Evolutionary conservation across 2,113 vertebrate genomes (phyloP), one percentile per base, ranked within the genome.

Genomic region (Osmerus eperlanus): DNA sequence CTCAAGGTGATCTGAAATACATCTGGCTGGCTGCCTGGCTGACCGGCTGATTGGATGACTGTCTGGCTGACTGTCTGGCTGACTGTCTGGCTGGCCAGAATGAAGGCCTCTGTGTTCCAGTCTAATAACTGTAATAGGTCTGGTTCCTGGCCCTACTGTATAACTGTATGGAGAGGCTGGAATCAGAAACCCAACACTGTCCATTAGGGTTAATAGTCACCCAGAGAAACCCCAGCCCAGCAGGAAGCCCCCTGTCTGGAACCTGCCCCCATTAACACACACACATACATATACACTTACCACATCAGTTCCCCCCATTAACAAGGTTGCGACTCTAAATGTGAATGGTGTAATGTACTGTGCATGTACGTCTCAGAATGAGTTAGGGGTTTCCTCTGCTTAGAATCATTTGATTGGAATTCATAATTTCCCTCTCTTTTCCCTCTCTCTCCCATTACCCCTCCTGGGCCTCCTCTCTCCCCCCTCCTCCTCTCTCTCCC

Each of bases 1-100:
- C 68, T 61, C 58, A 70, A 70, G 68, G 68, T 62, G 58, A 51
- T 61, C 56, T 32, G 54, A 70, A 62, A 70, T 62, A 29, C 9
- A 8, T 2, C 23, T 68, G 54, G 3, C 23, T 56, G 53, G 21
- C 21, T 52, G 47, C 13, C 23, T 68, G 54, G 8, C 23, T 56
- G 53, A 4, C 63, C 41, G 32, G 3, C 28, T 41, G 63, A 7
- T 19, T 62, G n/a, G 32, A 21, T 63, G 65, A 21, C 21, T 25
- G 47, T 16, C 16, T 58, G 54, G 3, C 23, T 56, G 53, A 12
- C 63, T 65, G 18, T 1, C 28, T 58, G 54, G 3, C 23, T 56
- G 53, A 12, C 63, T 65, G 18, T 1, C 28, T 19, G 63, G 14
- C 58, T 62, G n/a, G 32, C 36, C 23, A 6, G 61, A 63, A 5